Percentiles rank a stretch among this genome's conserved stretches.
Evolutionary conservation across 2,113 vertebrate species (phyloP).

Genomic region (Zosterops borbonicus): DNA sequence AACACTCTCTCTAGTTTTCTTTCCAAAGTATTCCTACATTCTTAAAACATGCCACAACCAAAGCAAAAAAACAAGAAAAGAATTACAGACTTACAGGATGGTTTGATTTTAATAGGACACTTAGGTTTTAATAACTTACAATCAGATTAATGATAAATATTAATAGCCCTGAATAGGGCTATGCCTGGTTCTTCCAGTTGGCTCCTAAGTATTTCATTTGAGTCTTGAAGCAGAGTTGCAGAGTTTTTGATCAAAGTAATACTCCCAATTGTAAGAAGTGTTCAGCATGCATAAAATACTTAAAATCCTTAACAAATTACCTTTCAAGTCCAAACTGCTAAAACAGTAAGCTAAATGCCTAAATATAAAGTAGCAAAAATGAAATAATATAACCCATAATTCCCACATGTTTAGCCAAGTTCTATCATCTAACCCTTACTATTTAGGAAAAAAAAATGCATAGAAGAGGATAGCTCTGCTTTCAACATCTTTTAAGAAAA

Average conservation of each 20-base stretch:
- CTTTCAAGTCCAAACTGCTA: neutral
- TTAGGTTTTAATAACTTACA: neutral
- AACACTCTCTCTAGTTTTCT: neutral
- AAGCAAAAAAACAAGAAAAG: neutral
- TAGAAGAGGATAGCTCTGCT: neutral
- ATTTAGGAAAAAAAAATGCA: neutral
- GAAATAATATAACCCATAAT: neutral
- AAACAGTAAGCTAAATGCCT: neutral
- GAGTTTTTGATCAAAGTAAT: neutral
- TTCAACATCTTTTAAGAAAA: neutral
- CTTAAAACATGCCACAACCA: neutral
- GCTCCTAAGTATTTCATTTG: neutral
- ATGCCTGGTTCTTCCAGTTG: neutral
- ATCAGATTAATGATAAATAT: neutral
- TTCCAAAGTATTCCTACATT: neutral
- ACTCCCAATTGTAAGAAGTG: neutral
- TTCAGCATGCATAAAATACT: neutral
- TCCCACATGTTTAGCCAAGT: neutral
- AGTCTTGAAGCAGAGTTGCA: neutral
- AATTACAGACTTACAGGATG: neutral
- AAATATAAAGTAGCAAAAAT: neutral
- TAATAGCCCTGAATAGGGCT: neutral
- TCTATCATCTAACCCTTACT: neutral
- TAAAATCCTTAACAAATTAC: neutral
- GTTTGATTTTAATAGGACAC: neutral